Percentiles rank a stretch among this genome's conserved stretches.
Evolutionary conservation across 2,888 invertebrate species (phyloP).

Genomic region (Homarus gammarus): DNA sequence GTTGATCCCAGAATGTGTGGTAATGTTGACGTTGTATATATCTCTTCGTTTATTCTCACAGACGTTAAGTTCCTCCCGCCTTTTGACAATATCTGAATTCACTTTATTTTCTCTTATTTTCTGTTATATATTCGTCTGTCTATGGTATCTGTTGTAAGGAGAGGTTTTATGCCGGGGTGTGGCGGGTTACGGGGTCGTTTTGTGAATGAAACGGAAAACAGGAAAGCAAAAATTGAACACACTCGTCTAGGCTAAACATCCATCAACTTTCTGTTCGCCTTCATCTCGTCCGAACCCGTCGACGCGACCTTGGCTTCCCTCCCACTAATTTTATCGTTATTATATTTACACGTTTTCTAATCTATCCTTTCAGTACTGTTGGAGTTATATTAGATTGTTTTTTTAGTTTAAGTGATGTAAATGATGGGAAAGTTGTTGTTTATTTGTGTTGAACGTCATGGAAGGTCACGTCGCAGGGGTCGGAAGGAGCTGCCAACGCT

Average conservation of each 20-base stretch:
- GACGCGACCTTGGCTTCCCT: background rate
- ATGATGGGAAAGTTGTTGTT: no score
- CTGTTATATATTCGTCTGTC: no score
- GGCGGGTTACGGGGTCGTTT: background rate
- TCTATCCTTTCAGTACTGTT: no score
- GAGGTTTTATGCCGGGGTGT: background rate
- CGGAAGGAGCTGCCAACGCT: constrained; percentile 36
- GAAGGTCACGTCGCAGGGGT: background rate
- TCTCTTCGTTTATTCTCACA: no score
- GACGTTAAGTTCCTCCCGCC: no score
- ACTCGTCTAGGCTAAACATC: constrained; percentile 58
- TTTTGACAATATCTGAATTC: no score
- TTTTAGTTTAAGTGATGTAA: no score
- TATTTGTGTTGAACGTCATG: no score
- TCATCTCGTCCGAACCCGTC: constrained; percentile 2
- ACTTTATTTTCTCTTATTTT: no score
- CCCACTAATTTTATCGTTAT: no score
- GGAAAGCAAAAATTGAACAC: constrained; percentile 53
- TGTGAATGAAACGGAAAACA: constrained; percentile 26
- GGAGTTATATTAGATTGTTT: no score
- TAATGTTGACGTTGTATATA: background rate
- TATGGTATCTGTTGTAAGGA: background rate
- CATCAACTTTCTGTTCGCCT: constrained; percentile 57
- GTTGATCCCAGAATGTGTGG: background rate
- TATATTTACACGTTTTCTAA: no score